Evolutionary conservation across 1,140 invertebrate genomes (phyloP), one percentile per base, ranked within the genome.

Genomic region (Anthonomus grandis): DNA sequence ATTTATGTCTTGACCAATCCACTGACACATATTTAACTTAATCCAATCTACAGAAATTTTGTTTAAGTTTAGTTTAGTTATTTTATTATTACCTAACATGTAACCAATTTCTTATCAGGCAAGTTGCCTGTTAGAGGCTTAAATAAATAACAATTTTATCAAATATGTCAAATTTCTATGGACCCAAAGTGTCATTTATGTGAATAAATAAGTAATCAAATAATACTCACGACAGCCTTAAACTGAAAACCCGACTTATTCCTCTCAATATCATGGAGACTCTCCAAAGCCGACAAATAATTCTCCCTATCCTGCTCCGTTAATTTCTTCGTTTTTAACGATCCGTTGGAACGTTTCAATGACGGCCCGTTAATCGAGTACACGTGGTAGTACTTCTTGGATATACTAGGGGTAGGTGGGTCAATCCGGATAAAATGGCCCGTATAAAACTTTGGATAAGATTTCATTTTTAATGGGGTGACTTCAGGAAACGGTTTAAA

Each of bases 341-440:
- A n/a, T 3, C 19, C 9, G 9, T 6, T 37, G 19, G 13, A 37
- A 10, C 47, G 47, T 34, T 21, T 49, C n/a, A n/a, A n/a, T 12
- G 47, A 2, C 0, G 34, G 24, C 13, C 17, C 3, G 6, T 15
- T 37, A 15, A 51, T 51, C 9, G 49, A 38, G 27, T 51, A 39
- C 17, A 51, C 3, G 18, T 41, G 49, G 22, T n/a, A 51, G 19
- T 39, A 39, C 17, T 39, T 51, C 21, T 39, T 39, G 8, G 49
- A 51, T 8, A 39, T 51, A 13, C 36, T 41, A 4, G 49, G 36
- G 23, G 21, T 13, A 17, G 49, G 49, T 12, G 49, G 49, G 6
- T 51, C 22, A 8, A 41, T 23, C 4, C 10, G 39, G 9, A 51
- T 12, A 39, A 49, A 49, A 8, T 49, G 22, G 38, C 47, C 24